Base-by-base conservation (phyloP, 2,797 vertebrate species). In the Zenarchopterus dispar region DNA sequence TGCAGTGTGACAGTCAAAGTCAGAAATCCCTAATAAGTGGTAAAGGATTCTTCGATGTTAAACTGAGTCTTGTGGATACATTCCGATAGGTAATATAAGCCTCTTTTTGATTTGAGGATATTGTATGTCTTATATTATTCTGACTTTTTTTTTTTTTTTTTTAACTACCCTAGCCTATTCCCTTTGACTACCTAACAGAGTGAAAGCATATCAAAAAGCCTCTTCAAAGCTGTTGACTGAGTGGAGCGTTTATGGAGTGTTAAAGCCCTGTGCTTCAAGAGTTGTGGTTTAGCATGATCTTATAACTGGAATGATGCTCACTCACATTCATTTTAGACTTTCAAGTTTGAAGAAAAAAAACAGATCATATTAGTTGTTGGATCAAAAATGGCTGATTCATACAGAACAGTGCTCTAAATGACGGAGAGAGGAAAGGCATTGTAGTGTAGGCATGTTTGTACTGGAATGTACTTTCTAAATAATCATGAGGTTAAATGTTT, bases 111-210 rank as follows among this genome's bases (percentile, higher is more conserved):
- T 82, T 81, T 70, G 22, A 68, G 50, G 70, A 74, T 59, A 74
- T 54, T 65, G 64, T 71, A 64, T 26, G 52, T 60, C 58, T 78
- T 74, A 75, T 82, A 84, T 77, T 74, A 70, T 75, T 70, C 62
- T 9, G 28, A 75, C 67, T 84, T 74, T 57, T 82, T 83, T 82
- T 82, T 70, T 78, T 79, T 75, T 84, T 85, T 78, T 82, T n/a
- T 79, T 59, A 28, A 28, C 3, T 46, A 21, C 77, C 63, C 70
- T 68, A 59, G 67, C 80, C 73, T 75, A 86, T 89, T 88, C 66
- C 53, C 58, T 81, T 86, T 89, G 83, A 88, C 86, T 81, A 70
- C 81, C 75, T 86, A 88, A 91, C 87, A 75, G 77, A 74, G 74
- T 75, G 71, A 78, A 78, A 71, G 57, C 78, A 80, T 89, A 89